Evolutionary conservation across 1,140 invertebrate genomes (phyloP).

Genomic region (Drosophila nigromelanica): DNA sequence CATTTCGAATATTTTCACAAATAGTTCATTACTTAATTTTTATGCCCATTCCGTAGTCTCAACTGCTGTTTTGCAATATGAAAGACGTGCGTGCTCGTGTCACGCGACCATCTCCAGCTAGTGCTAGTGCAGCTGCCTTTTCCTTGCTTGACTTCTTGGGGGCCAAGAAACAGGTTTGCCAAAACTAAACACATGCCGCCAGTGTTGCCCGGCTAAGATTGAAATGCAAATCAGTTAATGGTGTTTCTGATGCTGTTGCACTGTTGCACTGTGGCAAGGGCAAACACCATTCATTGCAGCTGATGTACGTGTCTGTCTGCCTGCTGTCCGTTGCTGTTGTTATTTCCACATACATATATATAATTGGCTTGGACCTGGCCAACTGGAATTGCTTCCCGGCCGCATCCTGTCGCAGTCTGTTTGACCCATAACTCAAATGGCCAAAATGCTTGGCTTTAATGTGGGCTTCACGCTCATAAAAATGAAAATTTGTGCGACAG

Average conservation of each 20-base stretch:
- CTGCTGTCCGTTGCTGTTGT: slow-evolving; percentile 10
- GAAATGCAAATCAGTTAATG: slow-evolving; percentile 82
- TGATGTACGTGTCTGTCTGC: slow-evolving; percentile 48
- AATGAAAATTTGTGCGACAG: slow-evolving; percentile 80
- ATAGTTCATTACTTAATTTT: not conserved
- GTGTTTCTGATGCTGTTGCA: slow-evolving; percentile 44
- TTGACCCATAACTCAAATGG: slow-evolving; percentile 48
- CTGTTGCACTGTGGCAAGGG: slow-evolving; percentile 24
- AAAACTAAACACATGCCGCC: slow-evolving; percentile 78
- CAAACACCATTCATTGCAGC: slow-evolving; percentile 44
- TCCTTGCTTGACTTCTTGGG: slow-evolving; percentile 21
- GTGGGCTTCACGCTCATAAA: slow-evolving; percentile 57
- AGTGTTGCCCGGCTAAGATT: slow-evolving; percentile 57
- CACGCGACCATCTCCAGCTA: slow-evolving; percentile 36
- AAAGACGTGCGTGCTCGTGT: slow-evolving; percentile 12
- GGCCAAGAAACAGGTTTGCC: slow-evolving; percentile 61
- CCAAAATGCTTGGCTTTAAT: slow-evolving; percentile 53
- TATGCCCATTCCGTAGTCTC: not conserved
- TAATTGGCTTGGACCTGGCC: slow-evolving; percentile 57
- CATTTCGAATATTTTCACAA: not conserved
- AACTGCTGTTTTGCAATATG: not conserved
- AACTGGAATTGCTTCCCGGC: slow-evolving; percentile 11
- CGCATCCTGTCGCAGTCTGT: not conserved
- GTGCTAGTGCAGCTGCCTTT: slow-evolving; percentile 27
- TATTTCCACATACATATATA: slow-evolving; percentile 33